Conservation (phyloP, 2,888 invertebrate genomes). For the Xestia xanthographa region DNA sequence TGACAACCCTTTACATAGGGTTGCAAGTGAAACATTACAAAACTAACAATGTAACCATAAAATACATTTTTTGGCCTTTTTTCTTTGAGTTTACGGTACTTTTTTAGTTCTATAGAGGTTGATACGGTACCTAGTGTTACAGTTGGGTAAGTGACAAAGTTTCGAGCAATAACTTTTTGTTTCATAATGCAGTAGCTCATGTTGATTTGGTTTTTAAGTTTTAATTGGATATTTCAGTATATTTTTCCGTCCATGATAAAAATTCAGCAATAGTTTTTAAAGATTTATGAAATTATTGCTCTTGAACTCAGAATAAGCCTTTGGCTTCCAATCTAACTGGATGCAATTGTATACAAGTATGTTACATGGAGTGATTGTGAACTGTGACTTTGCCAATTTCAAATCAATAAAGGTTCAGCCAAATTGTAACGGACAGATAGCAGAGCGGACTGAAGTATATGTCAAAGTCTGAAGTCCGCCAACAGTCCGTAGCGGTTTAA, state of each 20-base stretch:
- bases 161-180: not conserved
- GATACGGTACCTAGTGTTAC: not conserved
- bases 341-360: not conserved
- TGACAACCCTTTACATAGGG: conserved; percentile 70
- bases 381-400: not conserved
- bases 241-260: not conserved
- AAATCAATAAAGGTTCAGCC: not conserved
- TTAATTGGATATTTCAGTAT: not conserved
- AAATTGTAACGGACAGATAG: not conserved
- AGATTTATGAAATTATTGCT: not conserved
- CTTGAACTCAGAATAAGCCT: not conserved
- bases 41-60: conserved; percentile 38
- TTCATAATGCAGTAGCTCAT: not conserved
- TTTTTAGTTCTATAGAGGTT: conserved; percentile 24
- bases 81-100: conserved; percentile 38
- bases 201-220: not conserved
- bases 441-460: not conserved
- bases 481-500: not conserved
- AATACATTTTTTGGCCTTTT: conserved; percentile 20
- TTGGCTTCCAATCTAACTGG: not conserved
- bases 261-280: not conserved
- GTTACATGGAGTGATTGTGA: not conserved
- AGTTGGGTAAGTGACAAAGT: not conserved
- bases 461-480: not conserved
- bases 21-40: conserved; percentile 62